Evolutionary conservation across 2,888 invertebrate species (phyloP), one percentile per base, ranked within the genome.

Genomic region (Macrosiphum euphorbiae): DNA sequence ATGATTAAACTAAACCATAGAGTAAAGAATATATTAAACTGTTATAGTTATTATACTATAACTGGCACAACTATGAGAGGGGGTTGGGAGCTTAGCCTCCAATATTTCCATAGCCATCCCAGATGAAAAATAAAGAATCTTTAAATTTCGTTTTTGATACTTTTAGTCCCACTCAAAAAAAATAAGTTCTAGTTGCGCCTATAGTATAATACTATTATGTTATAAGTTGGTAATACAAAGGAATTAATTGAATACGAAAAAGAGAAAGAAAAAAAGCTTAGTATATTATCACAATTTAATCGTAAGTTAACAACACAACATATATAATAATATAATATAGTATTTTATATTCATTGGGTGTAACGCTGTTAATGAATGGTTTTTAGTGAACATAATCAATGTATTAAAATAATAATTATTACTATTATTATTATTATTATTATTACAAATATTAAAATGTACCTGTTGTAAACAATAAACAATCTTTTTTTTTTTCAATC

Each of bases 211-310:
- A 58, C 26, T 58, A 26, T 5, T 8, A 58, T 26, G 26, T 26
- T 26, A 26, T 1, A 35, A 35, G 20, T 35, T 78, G 8, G 35
- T 8, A 3, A 8, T 35, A 24, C 20, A 78, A 35, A 78, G 20
- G 35, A 41, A 35, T 20, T 35, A 8, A 78, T 78, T 78, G 20
- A 78, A 20, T 35, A 78, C 24, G 7, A 90, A 90, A 78, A 67
- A 50, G 84, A 89, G 4, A 13, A 90, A 61, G 58, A 88, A 89
- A 94, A 94, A 94, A 94, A 87, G 86, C 90, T 94, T 94, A 94
- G 94, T 94, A 94, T 94, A 94, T 94, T 94, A 94, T 94, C 94
- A 94, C 94, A 94, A 90, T 94, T 94, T 94, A 94, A 94, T 94
- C 41, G 41, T 86, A 90, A 94, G 67, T 94, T 90, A 90, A 90